Conservation (phyloP, 2,797 vertebrate species). For the Acipenser transmontanus region DNA sequence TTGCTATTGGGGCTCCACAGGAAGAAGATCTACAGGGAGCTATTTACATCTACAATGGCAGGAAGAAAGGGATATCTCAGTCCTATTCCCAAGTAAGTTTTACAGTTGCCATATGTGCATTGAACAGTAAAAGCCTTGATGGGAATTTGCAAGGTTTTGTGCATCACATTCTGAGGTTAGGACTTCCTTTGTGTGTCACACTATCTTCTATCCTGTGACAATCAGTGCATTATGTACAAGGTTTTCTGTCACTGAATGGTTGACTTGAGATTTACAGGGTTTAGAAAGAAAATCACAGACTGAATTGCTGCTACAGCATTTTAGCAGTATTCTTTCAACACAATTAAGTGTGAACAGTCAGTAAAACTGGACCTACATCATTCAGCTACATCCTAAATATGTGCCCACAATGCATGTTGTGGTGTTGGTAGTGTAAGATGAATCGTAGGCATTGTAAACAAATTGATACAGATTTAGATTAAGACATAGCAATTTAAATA, state of each 20-base stretch:
- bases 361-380: too few species aligned
- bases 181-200: not conserved
- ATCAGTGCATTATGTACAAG: constrained; percentile 14
- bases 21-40: constrained; percentile 83
- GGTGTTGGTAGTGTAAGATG: too few species aligned
- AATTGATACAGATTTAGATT: too few species aligned
- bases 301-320: constrained; percentile 15
- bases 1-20: constrained; percentile 88
- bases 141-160: not conserved
- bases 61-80: constrained; percentile 71
- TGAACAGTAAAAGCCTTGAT: not conserved
- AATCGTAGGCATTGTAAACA: too few species aligned
- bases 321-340: not conserved
- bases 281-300: constrained; percentile 1
- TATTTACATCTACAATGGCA: constrained; percentile 93
- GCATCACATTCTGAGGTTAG: constrained; percentile 4
- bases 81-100: constrained; percentile 78
- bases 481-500: too few species aligned
- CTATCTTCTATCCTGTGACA: constrained; percentile 19
- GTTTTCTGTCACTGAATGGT: not conserved
- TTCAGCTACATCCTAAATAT: too few species aligned
- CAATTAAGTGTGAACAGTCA: too few species aligned
- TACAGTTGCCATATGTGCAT: too few species aligned
- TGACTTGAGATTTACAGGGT: not conserved
- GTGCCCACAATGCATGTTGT: too few species aligned